These are phyloP conservation scores for Cotesia congregata DNA, from an alignment of 2,888 invertebrate species.

Conservation along the genomic window DNA sequence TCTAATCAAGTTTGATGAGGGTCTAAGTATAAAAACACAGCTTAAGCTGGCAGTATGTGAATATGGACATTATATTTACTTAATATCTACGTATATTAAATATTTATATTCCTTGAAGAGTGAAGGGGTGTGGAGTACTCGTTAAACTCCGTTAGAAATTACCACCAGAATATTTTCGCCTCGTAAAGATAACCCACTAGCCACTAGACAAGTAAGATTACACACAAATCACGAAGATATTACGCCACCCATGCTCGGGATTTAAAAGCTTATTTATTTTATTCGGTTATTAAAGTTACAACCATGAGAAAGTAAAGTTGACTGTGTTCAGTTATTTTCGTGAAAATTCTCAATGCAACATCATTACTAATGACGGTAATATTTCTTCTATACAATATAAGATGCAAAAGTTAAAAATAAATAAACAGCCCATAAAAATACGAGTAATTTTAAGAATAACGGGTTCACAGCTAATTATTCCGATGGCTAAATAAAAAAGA, in stretches of 20 bases:
- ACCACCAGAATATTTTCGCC: constrained; percentile 27
- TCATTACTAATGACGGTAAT: not conserved
- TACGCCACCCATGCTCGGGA: constrained; percentile 33
- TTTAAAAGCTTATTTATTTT: constrained; percentile 13
- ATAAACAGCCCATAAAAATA: constrained; percentile 5
- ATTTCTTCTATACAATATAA: too few species aligned
- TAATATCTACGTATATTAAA: constrained; percentile 8
- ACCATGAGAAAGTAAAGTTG: not conserved
- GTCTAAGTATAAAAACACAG: too few species aligned
- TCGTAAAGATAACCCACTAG: constrained; percentile 17
- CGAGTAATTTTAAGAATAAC: not conserved
- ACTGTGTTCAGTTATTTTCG: not conserved
- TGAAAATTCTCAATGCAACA: constrained; percentile 1
- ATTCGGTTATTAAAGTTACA: constrained; percentile 7
- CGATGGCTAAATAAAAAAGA: not conserved
- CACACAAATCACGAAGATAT: constrained; percentile 32
- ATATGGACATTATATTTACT: not conserved
- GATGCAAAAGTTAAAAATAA: not conserved
- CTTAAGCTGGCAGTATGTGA: too few species aligned
- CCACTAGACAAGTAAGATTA: not conserved
- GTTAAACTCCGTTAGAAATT: constrained; percentile 37
- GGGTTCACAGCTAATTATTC: not conserved
- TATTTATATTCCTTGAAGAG: not conserved
- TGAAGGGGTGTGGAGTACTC: constrained; percentile 34
- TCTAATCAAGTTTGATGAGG: not conserved